Evolutionary conservation across 2,797 vertebrate species (phyloP).

Genomic region (Botia kubotai): DNA sequence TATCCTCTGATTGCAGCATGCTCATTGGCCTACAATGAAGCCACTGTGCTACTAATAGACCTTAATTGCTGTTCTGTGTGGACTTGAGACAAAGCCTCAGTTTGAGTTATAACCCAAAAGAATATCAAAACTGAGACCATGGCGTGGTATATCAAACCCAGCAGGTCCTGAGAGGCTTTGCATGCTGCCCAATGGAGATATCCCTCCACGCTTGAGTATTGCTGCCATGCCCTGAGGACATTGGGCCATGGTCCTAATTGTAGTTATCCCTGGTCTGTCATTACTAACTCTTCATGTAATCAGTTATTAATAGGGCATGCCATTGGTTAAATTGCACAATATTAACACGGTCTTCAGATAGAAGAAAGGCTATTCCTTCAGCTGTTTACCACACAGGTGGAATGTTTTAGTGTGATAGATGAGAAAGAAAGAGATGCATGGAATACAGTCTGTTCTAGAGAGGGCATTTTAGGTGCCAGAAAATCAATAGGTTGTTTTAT

Average conservation of each 20-base stretch:
- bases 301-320: conserved; percentile 48
- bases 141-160: conserved; percentile 25
- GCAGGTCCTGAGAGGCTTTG: conserved; percentile 12
- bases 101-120: conserved; percentile 43
- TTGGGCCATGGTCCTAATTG: conserved; percentile 31
- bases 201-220: conserved; percentile 6
- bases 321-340: conserved; percentile 27
- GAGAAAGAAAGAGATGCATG: conserved; percentile 6
- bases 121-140: conserved; percentile 22
- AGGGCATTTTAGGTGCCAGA: conserved; percentile 41
- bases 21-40: conserved; percentile 20
- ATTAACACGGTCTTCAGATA: conserved; percentile 25
- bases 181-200: conserved; percentile 32
- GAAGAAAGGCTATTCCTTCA: conserved; percentile 14
- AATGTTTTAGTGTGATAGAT: conserved; percentile 34
- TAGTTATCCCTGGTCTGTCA: conserved; percentile 23
- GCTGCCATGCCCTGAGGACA: conserved; percentile 12
- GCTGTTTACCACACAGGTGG: conserved; percentile 16
- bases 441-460: conserved; percentile 10
- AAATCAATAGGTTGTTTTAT: conserved; percentile 60
- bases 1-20: conserved; percentile 24
- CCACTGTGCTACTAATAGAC: conserved; percentile 46
- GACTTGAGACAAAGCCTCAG: conserved; percentile 29
- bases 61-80: conserved; percentile 49
- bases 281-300: conserved; percentile 46